Conservation (phyloP, 2,113 vertebrate genomes). For the Hipposideros armiger region DNA sequence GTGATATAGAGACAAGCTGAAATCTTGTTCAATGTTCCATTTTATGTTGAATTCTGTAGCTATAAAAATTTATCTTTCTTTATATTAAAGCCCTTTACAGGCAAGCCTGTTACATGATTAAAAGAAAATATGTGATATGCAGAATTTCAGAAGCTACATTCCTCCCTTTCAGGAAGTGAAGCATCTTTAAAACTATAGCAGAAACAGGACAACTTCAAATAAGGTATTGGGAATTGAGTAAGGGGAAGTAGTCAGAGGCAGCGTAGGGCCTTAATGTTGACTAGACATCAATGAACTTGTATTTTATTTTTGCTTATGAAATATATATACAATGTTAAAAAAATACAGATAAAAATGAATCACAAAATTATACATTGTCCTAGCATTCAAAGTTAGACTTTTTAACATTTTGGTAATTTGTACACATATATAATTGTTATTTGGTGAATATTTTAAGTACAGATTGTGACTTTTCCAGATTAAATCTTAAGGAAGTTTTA, state of each 20-base stretch:
- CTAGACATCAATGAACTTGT: neutral
- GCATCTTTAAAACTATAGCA: neutral
- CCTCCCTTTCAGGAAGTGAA: slow-evolving; percentile 13
- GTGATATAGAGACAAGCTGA: slow-evolving; percentile 41
- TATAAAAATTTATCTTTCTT: slow-evolving; percentile 48
- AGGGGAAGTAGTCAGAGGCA: neutral
- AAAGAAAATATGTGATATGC: neutral
- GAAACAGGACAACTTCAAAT: neutral
- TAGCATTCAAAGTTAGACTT: neutral
- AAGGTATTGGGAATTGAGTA: neutral
- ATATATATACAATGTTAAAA: neutral
- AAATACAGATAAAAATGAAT: neutral
- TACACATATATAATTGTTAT: neutral
- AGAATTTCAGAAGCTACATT: slow-evolving; percentile 39
- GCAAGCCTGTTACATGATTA: slow-evolving; percentile 34
- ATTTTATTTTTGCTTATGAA: slow-evolving; percentile 30
- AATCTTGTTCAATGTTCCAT: slow-evolving; percentile 14
- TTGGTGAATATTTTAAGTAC: neutral
- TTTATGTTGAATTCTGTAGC: slow-evolving; percentile 17
- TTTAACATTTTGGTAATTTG: neutral
- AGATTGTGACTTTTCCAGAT: neutral
- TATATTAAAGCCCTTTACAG: slow-evolving; percentile 43
- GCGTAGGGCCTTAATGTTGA: neutral
- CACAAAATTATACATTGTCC: neutral
- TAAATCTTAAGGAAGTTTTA: neutral